Evolutionary conservation across 2,888 invertebrate species (phyloP).

Genomic region (Leptinotarsa peninsularis): DNA sequence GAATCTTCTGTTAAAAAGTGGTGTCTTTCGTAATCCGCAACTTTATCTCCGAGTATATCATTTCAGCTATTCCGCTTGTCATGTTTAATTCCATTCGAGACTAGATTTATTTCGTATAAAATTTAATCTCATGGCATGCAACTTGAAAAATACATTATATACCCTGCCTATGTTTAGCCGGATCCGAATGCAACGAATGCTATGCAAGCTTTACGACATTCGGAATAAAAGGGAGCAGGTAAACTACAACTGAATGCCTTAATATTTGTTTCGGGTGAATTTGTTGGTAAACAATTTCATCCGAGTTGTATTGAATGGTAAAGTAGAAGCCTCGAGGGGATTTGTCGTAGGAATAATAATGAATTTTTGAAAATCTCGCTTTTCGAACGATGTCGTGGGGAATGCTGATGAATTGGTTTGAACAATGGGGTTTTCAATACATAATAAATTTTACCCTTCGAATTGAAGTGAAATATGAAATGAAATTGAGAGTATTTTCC

Average conservation of each 20-base stretch:
- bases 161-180: constrained; percentile 25
- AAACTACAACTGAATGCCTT: constrained; percentile 37
- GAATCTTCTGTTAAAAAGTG: neutral
- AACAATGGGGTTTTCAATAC: too few relatives aligned
- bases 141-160: constrained; percentile 48
- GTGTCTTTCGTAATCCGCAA: constrained; percentile 14
- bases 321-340: neutral
- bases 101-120: constrained; percentile 43
- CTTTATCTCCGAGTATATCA: constrained; percentile 22
- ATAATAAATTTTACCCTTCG: neutral
- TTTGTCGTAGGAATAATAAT: constrained; percentile 14
- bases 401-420: neutral
- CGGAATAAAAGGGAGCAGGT: constrained; percentile 42
- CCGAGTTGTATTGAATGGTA: constrained; percentile 4
- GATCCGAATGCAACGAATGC: constrained; percentile 24
- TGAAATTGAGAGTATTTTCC: too few relatives aligned
- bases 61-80: constrained; percentile 26
- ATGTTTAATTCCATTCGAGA: constrained; percentile 26
- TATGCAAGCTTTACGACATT: constrained; percentile 46
- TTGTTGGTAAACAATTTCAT: constrained; percentile 38
- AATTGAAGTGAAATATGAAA: neutral
- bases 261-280: constrained; percentile 34
- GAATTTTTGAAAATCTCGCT: constrained; percentile 3
- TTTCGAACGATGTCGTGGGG: neutral
- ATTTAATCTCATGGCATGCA: constrained; percentile 45